These are phyloP conservation scores for Perizoma affinitatum DNA, from an alignment of 2,888 invertebrate genomes.

Conservation along the genomic window DNA sequence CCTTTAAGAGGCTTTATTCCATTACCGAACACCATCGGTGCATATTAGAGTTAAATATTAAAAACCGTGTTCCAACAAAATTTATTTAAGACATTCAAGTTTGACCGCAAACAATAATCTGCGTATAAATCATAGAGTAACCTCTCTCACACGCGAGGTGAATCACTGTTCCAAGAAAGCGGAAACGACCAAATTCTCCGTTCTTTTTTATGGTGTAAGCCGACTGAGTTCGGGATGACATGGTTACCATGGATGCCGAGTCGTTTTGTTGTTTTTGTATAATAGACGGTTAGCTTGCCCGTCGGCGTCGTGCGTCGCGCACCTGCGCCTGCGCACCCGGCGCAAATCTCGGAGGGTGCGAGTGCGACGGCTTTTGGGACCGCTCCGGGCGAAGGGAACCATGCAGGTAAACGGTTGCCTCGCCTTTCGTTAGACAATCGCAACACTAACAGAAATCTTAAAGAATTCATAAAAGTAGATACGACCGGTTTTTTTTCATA, in stretches of 20 bases:
- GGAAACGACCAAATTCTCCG: constrained; percentile 79
- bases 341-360: constrained; percentile 77
- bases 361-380: constrained; percentile 53
- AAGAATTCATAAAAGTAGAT: constrained; percentile 41
- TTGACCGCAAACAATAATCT: constrained; percentile 70
- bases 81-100: constrained; percentile 62
- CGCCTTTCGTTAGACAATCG: constrained; percentile 35
- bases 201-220: constrained; percentile 69
- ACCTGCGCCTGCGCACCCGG: constrained; percentile 78
- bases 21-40: constrained; percentile 42
- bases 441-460: constrained; percentile 46
- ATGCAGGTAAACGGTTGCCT: constrained; percentile 73
- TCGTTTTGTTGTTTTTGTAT: constrained; percentile 61
- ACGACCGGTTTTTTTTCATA: constrained; percentile 49
- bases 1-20: constrained; percentile 58
- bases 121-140: constrained; percentile 69
- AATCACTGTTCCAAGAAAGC: constrained; percentile 80
- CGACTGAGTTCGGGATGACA: constrained; percentile 57
- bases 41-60: constrained; percentile 62
- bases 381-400: constrained; percentile 47
- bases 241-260: constrained; percentile 51
- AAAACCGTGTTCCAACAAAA: constrained; percentile 60
- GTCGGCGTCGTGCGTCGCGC: constrained; percentile 70
- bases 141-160: constrained; percentile 69
- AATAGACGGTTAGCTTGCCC: constrained; percentile 64